Evolutionary conservation across 1,140 invertebrate genomes (phyloP), one percentile per base, ranked within the genome.

Genomic region (Bombus huntii): DNA sequence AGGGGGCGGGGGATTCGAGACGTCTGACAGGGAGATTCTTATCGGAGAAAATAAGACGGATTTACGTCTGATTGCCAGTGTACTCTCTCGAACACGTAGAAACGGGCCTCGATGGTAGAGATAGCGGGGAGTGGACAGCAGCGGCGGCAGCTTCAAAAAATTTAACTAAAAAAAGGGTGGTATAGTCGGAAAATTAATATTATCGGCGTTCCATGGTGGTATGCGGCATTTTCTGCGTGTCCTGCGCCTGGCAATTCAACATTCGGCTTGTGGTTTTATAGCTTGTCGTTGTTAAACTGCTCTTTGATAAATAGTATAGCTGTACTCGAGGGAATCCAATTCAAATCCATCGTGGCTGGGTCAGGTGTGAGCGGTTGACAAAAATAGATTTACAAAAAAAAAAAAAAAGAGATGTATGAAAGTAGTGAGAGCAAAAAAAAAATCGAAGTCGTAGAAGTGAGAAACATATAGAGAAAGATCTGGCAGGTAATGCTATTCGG

Each of bases 401-500:
- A 31, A 31, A 74, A 86, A 53, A 57, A 37, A 37, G 34, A 66
- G 72, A 77, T 68, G 18, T 77, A 28, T 66, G 28, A 78, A 74
- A 74, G 71, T 74, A 74, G 72, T 75, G 47, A 72, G 84, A 28
- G 42, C 18, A 65, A 82, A 34, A 74, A 34, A 34, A 86, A 53
- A 73, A 75, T 74, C 44, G 72, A 8, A 53, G n/a, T 53, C 53
- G 65, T 65, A 39, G 25, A 57, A 31, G 37, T 74, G 37, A 62
- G 78, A 71, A 53, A 88, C 65, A 82, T 81, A 76, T 83, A 79
- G 83, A 88, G 83, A 82, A 91, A 87, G 82, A 86, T 85, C 75
- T 89, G 78, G 88, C 86, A 90, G 91, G 92, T 90, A 88, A 91
- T 91, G 39, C 89, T 86, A n/a, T 83, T 93, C 92, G 93, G 75